These are phyloP conservation scores for Gymnoscopelus microlampas DNA, from an alignment of 2,797 vertebrate genomes.

Conservation along the genomic window DNA sequence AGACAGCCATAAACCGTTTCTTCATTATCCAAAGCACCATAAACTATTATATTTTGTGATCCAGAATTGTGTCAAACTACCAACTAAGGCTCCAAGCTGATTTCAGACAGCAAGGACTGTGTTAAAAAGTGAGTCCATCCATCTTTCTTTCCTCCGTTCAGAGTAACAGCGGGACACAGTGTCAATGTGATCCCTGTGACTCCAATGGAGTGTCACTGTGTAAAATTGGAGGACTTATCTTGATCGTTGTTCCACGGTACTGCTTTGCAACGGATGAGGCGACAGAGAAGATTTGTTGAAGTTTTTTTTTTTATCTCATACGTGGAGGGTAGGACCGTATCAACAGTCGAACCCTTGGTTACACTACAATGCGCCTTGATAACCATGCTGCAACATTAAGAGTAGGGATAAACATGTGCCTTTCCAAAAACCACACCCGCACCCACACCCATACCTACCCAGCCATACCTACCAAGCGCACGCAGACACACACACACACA, in stretches of 20 bases:
- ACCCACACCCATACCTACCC: constrained; percentile 13
- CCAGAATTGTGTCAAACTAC: no score
- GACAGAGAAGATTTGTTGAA: constrained; percentile 32
- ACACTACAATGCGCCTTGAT: constrained; percentile 31
- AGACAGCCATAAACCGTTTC: constrained; percentile 46
- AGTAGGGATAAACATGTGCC: constrained; percentile 42
- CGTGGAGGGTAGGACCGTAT: constrained; percentile 27
- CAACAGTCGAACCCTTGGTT: constrained; percentile 21
- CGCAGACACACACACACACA: no score
- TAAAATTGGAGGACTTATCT: constrained; percentile 66
- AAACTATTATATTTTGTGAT: constrained; percentile 33
- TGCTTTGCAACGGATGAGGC: constrained; percentile 54
- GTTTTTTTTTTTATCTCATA: constrained; percentile 57
- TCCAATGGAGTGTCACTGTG: constrained; percentile 36
- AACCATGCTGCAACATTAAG: constrained; percentile 51
- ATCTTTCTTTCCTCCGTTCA: no score
- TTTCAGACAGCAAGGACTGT: no score
- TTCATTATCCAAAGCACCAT: constrained; percentile 35
- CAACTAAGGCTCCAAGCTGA: no score
- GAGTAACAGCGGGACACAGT: constrained; percentile 18
- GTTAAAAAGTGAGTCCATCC: no score
- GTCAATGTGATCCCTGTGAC: constrained; percentile 29
- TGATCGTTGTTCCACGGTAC: constrained; percentile 56
- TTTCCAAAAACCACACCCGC: constrained; percentile 6
- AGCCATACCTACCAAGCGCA: no score